phyloP scores from a whole-genome alignment of 1,140 invertebrate species.

The Drosophila lini region DNA sequence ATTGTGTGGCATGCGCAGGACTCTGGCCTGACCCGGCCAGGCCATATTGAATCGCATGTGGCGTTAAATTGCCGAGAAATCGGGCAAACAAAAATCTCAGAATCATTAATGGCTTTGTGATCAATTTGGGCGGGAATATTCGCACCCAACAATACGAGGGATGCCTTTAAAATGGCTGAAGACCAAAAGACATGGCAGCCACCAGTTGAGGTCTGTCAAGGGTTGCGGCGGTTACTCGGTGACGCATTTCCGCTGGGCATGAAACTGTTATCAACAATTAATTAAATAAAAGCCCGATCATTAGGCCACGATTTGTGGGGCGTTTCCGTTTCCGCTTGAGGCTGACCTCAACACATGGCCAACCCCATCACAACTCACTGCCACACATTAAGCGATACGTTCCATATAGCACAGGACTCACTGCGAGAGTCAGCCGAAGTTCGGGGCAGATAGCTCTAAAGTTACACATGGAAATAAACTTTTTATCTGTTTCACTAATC shows the following conservation, averaged over 20 bases:
- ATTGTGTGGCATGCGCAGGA: slow-evolving; percentile 42
- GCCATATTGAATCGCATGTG: slow-evolving; percentile 49
- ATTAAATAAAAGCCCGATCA: slow-evolving; percentile 78
- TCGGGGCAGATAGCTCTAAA: slow-evolving; percentile 15
- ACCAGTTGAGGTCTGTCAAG: slow-evolving; percentile 8
- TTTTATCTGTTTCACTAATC: not conserved
- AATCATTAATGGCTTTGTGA: slow-evolving; percentile 25
- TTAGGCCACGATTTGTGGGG: slow-evolving; percentile 80
- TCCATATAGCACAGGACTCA: slow-evolving; percentile 26
- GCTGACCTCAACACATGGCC: slow-evolving; percentile 32
- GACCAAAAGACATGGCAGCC: not conserved
- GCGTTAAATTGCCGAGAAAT: slow-evolving; percentile 43
- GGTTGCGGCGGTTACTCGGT: slow-evolving; percentile 6
- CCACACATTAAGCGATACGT: slow-evolving; percentile 60
- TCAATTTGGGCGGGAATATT: slow-evolving; percentile 7
- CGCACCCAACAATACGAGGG: too few species aligned
- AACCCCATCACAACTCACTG: slow-evolving; percentile 9
- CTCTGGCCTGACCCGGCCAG: not conserved
- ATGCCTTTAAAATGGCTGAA: slow-evolving; percentile 2
- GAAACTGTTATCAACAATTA: slow-evolving; percentile 80
- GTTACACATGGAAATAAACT: not conserved
- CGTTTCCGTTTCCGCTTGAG: slow-evolving; percentile 67
- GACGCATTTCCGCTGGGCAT: slow-evolving; percentile 48
- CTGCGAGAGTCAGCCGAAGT: not conserved
- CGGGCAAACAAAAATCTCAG: slow-evolving; percentile 42